Evolutionary conservation across 30 jellyfish, hydroid and myxozoan genomes (phyloP).

Genomic region (Mastigias papua): DNA sequence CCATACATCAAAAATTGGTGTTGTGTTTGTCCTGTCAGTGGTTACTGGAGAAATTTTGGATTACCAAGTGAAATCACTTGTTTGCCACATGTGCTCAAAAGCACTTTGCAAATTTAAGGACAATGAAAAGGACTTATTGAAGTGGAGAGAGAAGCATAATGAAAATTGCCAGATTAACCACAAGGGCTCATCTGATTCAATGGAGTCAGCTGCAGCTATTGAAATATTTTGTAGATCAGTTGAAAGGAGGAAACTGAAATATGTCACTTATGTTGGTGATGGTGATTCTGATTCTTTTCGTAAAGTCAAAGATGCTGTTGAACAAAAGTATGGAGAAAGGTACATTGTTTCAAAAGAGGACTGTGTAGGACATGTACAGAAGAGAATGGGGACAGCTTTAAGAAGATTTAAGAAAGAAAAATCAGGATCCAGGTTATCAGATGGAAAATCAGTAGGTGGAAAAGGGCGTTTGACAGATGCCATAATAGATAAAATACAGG

Average conservation of each 20-base stretch:
- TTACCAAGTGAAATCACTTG: background rate
- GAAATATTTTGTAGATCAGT: background rate
- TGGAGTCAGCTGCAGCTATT: background rate
- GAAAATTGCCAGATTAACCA: background rate
- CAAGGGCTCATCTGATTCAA: background rate
- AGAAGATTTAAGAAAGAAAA: too few species aligned
- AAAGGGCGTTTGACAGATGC: too few species aligned
- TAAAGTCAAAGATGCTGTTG: background rate
- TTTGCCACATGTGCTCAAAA: background rate
- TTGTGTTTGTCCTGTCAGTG: background rate
- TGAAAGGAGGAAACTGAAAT: background rate
- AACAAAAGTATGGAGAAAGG: background rate
- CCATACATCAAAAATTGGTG: background rate
- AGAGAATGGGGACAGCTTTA: background rate
- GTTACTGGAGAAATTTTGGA: background rate
- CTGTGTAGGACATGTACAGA: background rate
- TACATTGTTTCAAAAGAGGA: background rate
- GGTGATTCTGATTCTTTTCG: background rate
- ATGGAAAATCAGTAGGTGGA: background rate
- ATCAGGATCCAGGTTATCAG: too few species aligned
- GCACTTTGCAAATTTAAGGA: background rate
- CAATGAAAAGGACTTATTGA: background rate
- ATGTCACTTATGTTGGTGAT: background rate
- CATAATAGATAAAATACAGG: too few species aligned
- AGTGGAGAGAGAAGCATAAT: background rate